Percentiles rank a stretch among this genome's conserved stretches.
phyloP scores from a whole-genome alignment of 2,888 invertebrate species.

The Trissolcus japonicus region DNA sequence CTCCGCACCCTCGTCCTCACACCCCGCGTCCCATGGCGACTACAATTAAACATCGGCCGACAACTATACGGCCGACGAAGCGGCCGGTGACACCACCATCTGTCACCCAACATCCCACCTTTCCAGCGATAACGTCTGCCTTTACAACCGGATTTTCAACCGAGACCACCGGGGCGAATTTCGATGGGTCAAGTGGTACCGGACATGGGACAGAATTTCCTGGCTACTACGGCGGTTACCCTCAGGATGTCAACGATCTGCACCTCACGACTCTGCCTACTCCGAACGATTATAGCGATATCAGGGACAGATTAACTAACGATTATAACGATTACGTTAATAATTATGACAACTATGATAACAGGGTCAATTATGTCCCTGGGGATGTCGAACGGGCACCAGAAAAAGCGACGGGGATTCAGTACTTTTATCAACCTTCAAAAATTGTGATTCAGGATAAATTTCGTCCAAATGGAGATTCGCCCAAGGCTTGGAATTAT shows the following conservation, averaged over 20 bases:
- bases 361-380: background rate
- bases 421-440: slow-evolving; percentile 7
- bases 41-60: slow-evolving; percentile 5
- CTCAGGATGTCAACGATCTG: slow-evolving; percentile 65
- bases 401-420: background rate
- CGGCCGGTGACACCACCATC: slow-evolving; percentile 23
- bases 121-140: slow-evolving; percentile 20
- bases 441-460: slow-evolving; percentile 22
- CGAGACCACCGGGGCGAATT: background rate
- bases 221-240: slow-evolving; percentile 69
- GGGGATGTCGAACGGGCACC: background rate
- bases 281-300: slow-evolving; percentile 43
- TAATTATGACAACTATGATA: no score
- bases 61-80: background rate
- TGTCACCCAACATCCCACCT: slow-evolving; percentile 24
- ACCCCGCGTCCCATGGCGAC: background rate
- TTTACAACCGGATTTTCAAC: background rate
- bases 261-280: slow-evolving; percentile 61
- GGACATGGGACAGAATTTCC: slow-evolving; percentile 17
- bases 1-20: background rate
- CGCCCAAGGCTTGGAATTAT: slow-evolving; percentile 27
- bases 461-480: slow-evolving; percentile 17
- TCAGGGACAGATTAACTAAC: slow-evolving; percentile 20
- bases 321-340: slow-evolving; percentile 19
- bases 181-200: background rate